Conservation (phyloP, 2,797 vertebrate genomes). For the Cottoperca gobio region DNA sequence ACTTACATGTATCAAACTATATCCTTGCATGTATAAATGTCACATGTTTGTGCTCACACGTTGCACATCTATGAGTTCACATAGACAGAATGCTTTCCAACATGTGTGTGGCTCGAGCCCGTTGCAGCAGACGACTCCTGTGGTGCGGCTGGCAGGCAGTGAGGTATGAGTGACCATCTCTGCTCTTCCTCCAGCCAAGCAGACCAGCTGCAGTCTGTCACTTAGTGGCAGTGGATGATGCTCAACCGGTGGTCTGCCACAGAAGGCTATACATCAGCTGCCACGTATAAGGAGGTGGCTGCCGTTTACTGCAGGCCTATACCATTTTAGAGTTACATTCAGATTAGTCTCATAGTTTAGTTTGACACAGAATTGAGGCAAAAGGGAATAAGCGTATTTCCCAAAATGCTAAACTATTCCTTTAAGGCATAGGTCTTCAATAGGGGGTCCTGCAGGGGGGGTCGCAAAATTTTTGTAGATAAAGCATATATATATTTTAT, state of each 20-base stretch:
- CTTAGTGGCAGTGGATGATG: slow-evolving; percentile 56
- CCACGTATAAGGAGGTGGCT: slow-evolving; percentile 17
- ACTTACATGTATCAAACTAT: slow-evolving; percentile 26
- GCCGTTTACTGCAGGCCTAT: slow-evolving; percentile 7
- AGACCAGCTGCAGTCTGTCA: slow-evolving; percentile 64
- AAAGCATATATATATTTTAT: too few species aligned
- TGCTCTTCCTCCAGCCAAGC: slow-evolving; percentile 55
- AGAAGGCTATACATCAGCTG: slow-evolving; percentile 12
- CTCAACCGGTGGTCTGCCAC: slow-evolving; percentile 35
- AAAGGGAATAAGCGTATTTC: neutral
- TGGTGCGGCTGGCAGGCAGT: slow-evolving; percentile 60
- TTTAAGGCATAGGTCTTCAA: too few species aligned
- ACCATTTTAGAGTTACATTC: slow-evolving; percentile 15
- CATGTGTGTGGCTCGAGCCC: slow-evolving; percentile 59
- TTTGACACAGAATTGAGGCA: neutral
- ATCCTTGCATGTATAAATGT: slow-evolving; percentile 4
- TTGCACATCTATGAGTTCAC: slow-evolving; percentile 14
- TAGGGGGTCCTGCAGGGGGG: too few species aligned
- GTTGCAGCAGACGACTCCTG: slow-evolving; percentile 67
- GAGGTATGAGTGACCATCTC: slow-evolving; percentile 64
- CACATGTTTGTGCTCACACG: slow-evolving; percentile 7
- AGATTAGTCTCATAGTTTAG: slow-evolving; percentile 11
- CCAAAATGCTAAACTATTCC: neutral
- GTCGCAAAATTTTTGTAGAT: too few species aligned
- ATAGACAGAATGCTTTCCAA: slow-evolving; percentile 34